phyloP scores from a whole-genome alignment of 2,888 invertebrate species.

The Acanthococcus lagerstroemiae region DNA sequence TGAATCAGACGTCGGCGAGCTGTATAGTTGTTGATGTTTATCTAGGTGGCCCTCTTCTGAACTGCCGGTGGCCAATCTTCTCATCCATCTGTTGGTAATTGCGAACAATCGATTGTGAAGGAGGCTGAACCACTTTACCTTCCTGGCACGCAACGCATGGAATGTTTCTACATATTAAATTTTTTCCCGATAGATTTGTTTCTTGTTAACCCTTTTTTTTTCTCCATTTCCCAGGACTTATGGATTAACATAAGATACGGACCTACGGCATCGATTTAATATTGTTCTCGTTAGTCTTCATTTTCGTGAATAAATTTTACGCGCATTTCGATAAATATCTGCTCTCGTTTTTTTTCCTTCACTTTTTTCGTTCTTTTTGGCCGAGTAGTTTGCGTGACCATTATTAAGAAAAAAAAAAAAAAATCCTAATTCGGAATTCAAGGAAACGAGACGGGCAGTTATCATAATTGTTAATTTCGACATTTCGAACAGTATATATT shows the following conservation, averaged over 20 bases:
- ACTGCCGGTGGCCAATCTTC: conserved; percentile 27
- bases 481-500: background rate
- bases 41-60: conserved; percentile 27
- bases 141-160: conserved; percentile 24
- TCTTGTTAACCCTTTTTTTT: conserved; percentile 21
- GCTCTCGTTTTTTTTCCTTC: background rate
- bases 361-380: background rate
- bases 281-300: background rate
- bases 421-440: background rate
- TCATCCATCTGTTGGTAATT: conserved; percentile 27
- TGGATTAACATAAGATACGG: conserved; percentile 2
- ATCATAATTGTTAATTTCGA: background rate
- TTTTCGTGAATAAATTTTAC: background rate
- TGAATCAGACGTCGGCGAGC: conserved; percentile 27
- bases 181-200: conserved; percentile 26
- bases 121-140: conserved; percentile 27
- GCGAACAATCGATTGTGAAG: conserved; percentile 28
- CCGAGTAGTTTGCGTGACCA: background rate
- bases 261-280: conserved; percentile 11
- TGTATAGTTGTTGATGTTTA: conserved; percentile 24
- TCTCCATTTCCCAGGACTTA: conserved; percentile 22
- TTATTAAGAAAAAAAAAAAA: no score
- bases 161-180: conserved; percentile 26
- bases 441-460: background rate
- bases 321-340: background rate